Evolutionary conservation across 2,888 invertebrate species (phyloP).

Genomic region (Pimpla rufipes): DNA sequence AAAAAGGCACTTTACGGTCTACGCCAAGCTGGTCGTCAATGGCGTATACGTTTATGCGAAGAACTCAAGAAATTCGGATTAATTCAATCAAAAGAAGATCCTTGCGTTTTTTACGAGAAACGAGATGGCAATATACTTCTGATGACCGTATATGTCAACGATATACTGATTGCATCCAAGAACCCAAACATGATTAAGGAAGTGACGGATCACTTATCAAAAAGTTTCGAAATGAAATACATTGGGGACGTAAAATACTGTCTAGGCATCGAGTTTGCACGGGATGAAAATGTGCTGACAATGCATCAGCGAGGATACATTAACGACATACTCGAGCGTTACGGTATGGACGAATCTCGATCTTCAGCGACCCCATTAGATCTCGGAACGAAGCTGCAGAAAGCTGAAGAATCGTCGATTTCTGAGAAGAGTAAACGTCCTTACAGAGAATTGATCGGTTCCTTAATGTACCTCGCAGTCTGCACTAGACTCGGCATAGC

Average conservation of each 20-base stretch:
- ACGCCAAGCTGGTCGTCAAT: slow-evolving; percentile 37
- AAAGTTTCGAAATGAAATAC: slow-evolving; percentile 65
- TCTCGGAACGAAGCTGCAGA: slow-evolving; percentile 27
- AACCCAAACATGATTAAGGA: slow-evolving; percentile 17
- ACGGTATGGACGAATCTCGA: slow-evolving; percentile 37
- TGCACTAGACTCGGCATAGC: slow-evolving; percentile 61
- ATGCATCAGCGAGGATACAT: slow-evolving; percentile 39
- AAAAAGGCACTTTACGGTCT: slow-evolving; percentile 42
- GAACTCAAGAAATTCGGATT: slow-evolving; percentile 37
- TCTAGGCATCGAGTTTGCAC: slow-evolving; percentile 70
- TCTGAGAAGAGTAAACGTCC: slow-evolving; percentile 4
- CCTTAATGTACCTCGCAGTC: slow-evolving; percentile 54
- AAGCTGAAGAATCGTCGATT: slow-evolving; percentile 14
- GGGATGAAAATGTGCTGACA: not conserved
- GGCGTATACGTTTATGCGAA: slow-evolving; percentile 37
- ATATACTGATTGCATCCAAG: slow-evolving; percentile 19
- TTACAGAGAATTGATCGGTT: slow-evolving; percentile 64
- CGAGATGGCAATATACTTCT: slow-evolving; percentile 28
- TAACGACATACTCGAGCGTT: slow-evolving; percentile 33
- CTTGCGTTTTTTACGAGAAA: slow-evolving; percentile 26
- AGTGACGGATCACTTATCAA: not conserved
- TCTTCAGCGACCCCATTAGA: slow-evolving; percentile 39
- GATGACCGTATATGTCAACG: slow-evolving; percentile 35
- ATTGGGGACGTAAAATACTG: slow-evolving; percentile 67
- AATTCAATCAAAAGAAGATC: slow-evolving; percentile 23